phyloP scores from a whole-genome alignment of 2,888 invertebrate species.

The Stenodera caucasica region DNA sequence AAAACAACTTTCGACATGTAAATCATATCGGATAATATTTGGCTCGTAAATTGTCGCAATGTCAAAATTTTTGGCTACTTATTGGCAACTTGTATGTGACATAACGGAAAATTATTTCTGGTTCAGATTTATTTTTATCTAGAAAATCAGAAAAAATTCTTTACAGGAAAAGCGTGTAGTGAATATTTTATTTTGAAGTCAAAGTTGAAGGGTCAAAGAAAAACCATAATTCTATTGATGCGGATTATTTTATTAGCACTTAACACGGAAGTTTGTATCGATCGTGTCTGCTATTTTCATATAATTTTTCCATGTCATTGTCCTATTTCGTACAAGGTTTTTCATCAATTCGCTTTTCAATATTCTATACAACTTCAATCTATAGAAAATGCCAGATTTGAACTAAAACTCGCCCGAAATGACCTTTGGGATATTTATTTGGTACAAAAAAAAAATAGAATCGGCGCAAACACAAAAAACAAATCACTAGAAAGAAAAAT shows the following conservation, averaged over 20 bases:
- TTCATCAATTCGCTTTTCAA: not conserved
- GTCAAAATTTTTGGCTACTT: not conserved
- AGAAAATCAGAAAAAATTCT: not conserved
- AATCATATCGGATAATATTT: not conserved
- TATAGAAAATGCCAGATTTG: not conserved
- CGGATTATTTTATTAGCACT: not conserved
- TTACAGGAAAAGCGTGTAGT: not conserved
- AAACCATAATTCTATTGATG: not conserved
- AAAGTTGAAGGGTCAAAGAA: not conserved
- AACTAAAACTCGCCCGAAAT: not conserved
- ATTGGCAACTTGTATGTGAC: not conserved
- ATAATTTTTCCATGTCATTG: not conserved
- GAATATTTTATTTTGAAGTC: not conserved
- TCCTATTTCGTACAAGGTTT: not conserved
- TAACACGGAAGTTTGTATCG: not conserved
- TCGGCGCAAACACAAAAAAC: not conserved
- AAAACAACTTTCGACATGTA: not conserved
- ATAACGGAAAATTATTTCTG: not conserved
- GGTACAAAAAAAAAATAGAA: not conserved
- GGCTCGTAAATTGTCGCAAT: not conserved
- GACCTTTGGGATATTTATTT: not conserved
- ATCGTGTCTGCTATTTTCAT: not conserved
- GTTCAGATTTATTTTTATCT: not conserved
- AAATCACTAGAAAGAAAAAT: not conserved
- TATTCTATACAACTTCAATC: not conserved